Percentiles rank a stretch among this genome's conserved stretches.
Conservation (phyloP, 2,888 invertebrate genomes). For the Chamaedrilus cognettii region DNA sequence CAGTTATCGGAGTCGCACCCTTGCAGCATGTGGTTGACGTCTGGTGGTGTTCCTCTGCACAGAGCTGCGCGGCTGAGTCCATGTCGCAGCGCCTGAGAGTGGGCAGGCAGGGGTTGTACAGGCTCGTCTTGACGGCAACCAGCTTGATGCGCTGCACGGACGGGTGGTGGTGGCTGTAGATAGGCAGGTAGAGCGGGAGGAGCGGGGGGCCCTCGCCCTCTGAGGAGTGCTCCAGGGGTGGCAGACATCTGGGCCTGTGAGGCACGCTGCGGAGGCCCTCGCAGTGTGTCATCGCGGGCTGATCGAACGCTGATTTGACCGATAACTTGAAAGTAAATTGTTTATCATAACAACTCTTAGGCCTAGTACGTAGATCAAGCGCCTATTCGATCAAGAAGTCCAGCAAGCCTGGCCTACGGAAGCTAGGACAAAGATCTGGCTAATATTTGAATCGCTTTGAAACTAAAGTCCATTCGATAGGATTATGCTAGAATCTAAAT, state of each 20-base stretch:
- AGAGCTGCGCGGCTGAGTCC: slow-evolving; percentile 52
- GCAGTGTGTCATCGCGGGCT: background rate
- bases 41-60: slow-evolving; percentile 54
- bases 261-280: background rate
- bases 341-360: background rate
- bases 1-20: background rate
- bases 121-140: slow-evolving; percentile 29
- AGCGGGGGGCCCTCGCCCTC: no score
- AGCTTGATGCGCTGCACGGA: slow-evolving; percentile 42
- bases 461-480: no score
- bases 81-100: slow-evolving; percentile 56
- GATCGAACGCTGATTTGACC: background rate
- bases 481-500: no score
- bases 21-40: slow-evolving; percentile 43
- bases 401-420: no score
- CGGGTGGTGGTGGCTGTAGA: slow-evolving; percentile 52
- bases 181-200: slow-evolving; percentile 44
- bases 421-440: no score
- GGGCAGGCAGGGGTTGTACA: slow-evolving; percentile 56
- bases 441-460: no score
- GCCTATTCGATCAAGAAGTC: no score
- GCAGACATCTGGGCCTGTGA: slow-evolving; percentile 26
- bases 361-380: no score
- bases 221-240: no score
- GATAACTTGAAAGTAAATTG: background rate